Base-by-base conservation (phyloP, 2,797 vertebrate genomes). In the Sebastiscus tertius region DNA sequence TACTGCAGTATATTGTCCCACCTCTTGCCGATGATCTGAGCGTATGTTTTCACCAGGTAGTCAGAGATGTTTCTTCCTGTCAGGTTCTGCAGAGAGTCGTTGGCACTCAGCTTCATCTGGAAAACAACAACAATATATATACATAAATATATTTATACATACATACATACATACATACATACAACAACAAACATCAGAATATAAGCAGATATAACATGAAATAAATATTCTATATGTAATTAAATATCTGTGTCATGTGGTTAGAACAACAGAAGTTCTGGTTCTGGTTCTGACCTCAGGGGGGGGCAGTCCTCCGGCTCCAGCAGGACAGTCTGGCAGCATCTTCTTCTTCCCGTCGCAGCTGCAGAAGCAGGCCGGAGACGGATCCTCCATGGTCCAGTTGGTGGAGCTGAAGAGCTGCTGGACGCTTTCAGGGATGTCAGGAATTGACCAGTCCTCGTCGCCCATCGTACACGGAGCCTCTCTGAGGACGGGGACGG, bases 41-140 rank as follows among this genome's bases (percentile, higher is more conserved):
- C 97, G 0, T 99, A 99, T 0, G 98, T 99, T 89, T 99, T 99
- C 93, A 99, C 98, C 77, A 99, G 95, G 79, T 99, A 99, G 92
- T 99, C 98, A 0, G 98, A 99, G 88, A 99, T 95, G 88, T 99
- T 99, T 80, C 97, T 96, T 36, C 97, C 97, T 0, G 98, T 97
- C 81, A 99, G 95, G 89, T 99, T 97, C 94, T 99, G 98, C 68
- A 99, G 94, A 1, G 95, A 94, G 87, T 99, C 97, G 0, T 87
- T 91, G 12, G 94, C 95, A 10, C 97, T 97, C 89, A 98, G 93
- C 80, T 95, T 97, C 33, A 97, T 97, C 98, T 99, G 81, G 36
- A 87, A 14, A 42, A 42, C 39, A 42, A 42, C 39, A 42, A 42
- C 13, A 42, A 42, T 5, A 36, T 39, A 36, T 13, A 39, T 39